A percentile compares a stretch with the other conserved stretches of the same genome.
phyloP scores from a whole-genome alignment of 2,888 invertebrate species.

The Drosophila anomalipes region DNA sequence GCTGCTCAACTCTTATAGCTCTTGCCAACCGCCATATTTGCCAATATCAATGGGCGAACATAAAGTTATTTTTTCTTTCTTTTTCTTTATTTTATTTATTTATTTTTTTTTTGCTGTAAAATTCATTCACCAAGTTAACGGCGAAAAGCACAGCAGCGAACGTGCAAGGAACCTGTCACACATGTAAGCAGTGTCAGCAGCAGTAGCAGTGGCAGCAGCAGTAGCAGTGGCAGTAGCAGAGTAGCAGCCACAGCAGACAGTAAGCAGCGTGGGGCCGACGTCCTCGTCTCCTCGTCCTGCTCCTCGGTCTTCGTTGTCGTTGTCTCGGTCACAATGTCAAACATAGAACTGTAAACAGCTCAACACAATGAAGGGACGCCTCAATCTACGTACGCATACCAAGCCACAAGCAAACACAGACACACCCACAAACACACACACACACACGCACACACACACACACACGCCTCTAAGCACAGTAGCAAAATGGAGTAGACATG shows the following conservation, averaged over 20 bases:
- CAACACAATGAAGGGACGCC: constrained; percentile 33
- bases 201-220: constrained; percentile 7
- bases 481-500: constrained; percentile 62
- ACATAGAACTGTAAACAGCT: constrained; percentile 53
- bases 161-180: constrained; percentile 8
- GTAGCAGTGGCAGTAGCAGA: constrained; percentile 10
- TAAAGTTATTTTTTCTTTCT: constrained; percentile 4
- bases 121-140: constrained; percentile 46
- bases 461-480: constrained; percentile 1
- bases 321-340: constrained; percentile 73
- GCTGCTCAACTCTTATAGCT: constrained; percentile 37
- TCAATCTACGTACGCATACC: constrained; percentile 30
- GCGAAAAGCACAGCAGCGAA: constrained; percentile 19
- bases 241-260: constrained; percentile 6
- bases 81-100: background rate
- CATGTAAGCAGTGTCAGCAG: constrained; percentile 8
- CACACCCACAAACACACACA: constrained; percentile 27
- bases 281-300: background rate
- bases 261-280: constrained; percentile 11
- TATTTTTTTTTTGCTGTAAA: constrained; percentile 21
- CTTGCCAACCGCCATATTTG: constrained; percentile 33
- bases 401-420: constrained; percentile 31
- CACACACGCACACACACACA: constrained; percentile 18
- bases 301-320: background rate
- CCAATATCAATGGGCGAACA: constrained; percentile 44